These are phyloP conservation scores for Chauna torquata DNA, from an alignment of 2,113 vertebrate species.

Conservation along the genomic window DNA sequence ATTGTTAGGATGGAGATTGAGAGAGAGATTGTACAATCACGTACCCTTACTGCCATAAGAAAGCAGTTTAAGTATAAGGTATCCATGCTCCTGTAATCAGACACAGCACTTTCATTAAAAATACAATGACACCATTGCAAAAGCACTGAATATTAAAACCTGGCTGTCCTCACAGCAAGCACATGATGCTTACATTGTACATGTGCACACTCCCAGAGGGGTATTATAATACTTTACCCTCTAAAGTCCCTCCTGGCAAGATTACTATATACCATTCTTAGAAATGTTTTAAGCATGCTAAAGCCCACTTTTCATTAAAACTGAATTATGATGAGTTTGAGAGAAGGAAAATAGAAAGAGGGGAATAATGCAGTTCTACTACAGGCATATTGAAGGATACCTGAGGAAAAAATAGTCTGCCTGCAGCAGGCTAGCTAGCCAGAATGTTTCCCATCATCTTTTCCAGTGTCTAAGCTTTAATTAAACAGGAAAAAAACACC, in stretches of 20 bases:
- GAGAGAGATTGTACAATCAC: not conserved
- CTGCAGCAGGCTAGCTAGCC: not conserved
- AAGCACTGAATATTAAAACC: not conserved
- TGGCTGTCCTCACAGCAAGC: not conserved
- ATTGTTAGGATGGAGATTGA: not conserved
- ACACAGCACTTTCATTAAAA: not conserved
- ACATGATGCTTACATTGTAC: not conserved
- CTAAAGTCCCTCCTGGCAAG: not conserved
- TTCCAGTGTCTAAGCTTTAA: not conserved
- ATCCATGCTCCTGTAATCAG: not conserved
- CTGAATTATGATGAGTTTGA: not conserved
- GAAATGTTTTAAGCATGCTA: not conserved
- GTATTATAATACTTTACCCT: not conserved
- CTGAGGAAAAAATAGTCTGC: not conserved
- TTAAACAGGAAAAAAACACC: not conserved
- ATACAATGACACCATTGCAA: not conserved
- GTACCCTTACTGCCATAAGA: not conserved
- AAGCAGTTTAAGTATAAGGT: not conserved
- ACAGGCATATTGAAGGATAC: not conserved
- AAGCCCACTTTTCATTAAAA: slow-evolving; percentile 1
- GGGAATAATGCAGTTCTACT: not conserved
- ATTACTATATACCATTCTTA: not conserved
- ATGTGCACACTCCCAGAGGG: not conserved
- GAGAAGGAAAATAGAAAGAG: not conserved
- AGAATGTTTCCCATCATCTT: not conserved